Evolutionary conservation across 2,797 vertebrate genomes (phyloP), one percentile per base, ranked within the genome.

Genomic region (Malurus splendens): DNA sequence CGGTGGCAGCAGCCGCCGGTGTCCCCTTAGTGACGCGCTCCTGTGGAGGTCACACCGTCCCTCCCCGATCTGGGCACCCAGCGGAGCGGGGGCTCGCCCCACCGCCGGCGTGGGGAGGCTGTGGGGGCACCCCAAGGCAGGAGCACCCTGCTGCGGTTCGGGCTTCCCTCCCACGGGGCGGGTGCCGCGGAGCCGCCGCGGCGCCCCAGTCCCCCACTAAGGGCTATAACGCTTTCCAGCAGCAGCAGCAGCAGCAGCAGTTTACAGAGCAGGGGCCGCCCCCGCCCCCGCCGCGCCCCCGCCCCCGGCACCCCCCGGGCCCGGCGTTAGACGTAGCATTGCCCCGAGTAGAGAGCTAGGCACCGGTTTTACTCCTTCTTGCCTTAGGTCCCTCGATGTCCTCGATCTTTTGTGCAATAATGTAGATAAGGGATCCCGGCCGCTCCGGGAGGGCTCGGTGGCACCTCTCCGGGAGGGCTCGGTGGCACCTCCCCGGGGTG

Each of bases 391-490:
- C 95, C 91, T 95, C 44, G 11, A 95, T 93, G 96, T 95, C 96
- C 97, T 92, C 88, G 65, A 96, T 96, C 96, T 97, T 94, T 97
- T 96, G 97, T 97, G 97, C 97, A 98, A 98, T 98, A 98, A 98
- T 94, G 96, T 95, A 96, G 97, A 95, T 94, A 96, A 93, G 82
- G 94, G 85, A 82, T 82, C 42, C 87, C 94, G 91, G 96, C 80
- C n/a, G 73, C 91, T 85, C 92, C 62, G 90, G 94, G 91, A 93
- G 89, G 68, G 82, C 75, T 90, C 76, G 42, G 92, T 19, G 20
- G 85, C 22, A 23, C 47, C 73, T 50, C 10, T 44, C 9, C 9
- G 48, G 59, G 73, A 76, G 47, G 57, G 39, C 75, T 59, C 18
- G 77, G 66, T 81, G 82, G 82, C 61, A 48, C 55, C 6, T 38